Percentiles rank a stretch among this genome's conserved stretches.
Conservation (phyloP, 2,797 vertebrate species). For the Phataginus tetradactyla region DNA sequence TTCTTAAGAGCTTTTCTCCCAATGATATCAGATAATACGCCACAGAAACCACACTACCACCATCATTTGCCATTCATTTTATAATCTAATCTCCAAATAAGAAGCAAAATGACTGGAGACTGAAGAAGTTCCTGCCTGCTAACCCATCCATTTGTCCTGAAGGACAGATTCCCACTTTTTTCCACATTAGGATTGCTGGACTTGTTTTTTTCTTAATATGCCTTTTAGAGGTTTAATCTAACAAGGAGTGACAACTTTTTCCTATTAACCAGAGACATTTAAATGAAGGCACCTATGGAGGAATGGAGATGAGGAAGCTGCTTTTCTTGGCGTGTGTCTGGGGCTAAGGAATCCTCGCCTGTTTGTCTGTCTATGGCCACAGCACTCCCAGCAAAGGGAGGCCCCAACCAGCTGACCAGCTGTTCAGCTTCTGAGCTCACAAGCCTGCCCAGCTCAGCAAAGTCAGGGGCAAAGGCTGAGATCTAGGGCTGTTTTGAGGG, state of each 20-base stretch:
- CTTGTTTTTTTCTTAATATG: background rate
- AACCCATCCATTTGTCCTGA: background rate
- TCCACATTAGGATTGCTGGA: background rate
- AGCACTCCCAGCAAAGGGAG: background rate
- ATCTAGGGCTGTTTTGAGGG: background rate
- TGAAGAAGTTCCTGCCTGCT: background rate
- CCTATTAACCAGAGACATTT: background rate
- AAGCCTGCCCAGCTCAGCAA: background rate
- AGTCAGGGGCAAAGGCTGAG: slow-evolving; percentile 71
- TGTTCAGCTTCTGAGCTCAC: slow-evolving; percentile 70
- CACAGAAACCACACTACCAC: background rate
- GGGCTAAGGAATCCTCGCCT: background rate
- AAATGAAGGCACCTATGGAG: background rate
- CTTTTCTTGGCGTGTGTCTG: background rate
- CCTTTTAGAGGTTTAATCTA: background rate
- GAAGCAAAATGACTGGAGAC: background rate
- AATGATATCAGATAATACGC: background rate
- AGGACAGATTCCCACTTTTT: background rate
- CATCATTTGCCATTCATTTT: background rate
- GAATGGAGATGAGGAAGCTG: background rate
- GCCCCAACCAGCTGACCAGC: background rate
- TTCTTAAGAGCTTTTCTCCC: background rate
- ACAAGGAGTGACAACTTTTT: background rate
- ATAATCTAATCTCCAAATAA: background rate
- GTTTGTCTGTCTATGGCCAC: background rate